phyloP scores from a whole-genome alignment of 2,888 invertebrate species.

The Drosophila greeni region DNA sequence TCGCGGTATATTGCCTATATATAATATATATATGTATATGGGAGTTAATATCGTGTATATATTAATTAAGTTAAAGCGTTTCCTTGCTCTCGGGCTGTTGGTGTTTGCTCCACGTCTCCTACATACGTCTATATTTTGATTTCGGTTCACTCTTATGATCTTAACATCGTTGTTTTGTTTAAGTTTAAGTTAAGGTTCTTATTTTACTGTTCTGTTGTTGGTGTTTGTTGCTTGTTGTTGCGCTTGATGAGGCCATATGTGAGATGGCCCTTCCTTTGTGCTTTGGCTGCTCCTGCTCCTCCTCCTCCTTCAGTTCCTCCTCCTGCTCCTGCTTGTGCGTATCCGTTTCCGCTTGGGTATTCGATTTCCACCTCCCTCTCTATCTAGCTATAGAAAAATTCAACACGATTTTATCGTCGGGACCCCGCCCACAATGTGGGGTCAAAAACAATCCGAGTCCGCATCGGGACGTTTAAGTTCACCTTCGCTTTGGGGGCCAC shows the following conservation, averaged over 20 bases:
- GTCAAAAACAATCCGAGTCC: constrained; percentile 17
- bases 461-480: constrained; percentile 16
- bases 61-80: constrained; percentile 40
- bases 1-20: constrained; percentile 14
- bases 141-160: constrained; percentile 24
- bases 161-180: constrained; percentile 11
- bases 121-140: constrained; percentile 24
- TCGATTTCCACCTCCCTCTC: constrained; percentile 9
- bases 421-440: constrained; percentile 9
- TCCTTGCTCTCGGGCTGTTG: constrained; percentile 20
- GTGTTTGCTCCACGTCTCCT: constrained; percentile 17
- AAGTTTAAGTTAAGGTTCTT: background rate
- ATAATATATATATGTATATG: constrained; percentile 9
- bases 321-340: constrained; percentile 3
- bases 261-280: constrained; percentile 31
- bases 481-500: constrained; percentile 32
- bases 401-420: constrained; percentile 23
- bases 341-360: constrained; percentile 4
- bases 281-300: constrained; percentile 38
- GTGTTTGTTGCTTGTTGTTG: constrained; percentile 10
- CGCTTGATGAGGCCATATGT: constrained; percentile 19
- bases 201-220: constrained; percentile 6
- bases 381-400: constrained; percentile 27
- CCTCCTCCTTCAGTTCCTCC: constrained; percentile 1
- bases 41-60: constrained; percentile 11